phyloP scores from a whole-genome alignment of 2,113 vertebrate species.

The Zapus hudsonius region DNA sequence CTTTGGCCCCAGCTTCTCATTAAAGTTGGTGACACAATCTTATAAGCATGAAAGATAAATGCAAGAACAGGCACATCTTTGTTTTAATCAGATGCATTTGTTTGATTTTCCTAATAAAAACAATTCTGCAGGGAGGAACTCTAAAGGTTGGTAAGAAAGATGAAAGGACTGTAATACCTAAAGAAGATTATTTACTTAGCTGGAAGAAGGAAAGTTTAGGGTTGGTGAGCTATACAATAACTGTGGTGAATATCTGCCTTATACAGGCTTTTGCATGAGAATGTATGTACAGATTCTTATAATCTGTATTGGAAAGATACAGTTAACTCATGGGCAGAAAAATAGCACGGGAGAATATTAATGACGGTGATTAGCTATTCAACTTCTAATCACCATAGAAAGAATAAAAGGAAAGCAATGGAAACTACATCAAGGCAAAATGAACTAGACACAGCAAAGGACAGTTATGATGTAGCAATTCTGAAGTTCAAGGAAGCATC shows the following conservation, averaged over 20 bases:
- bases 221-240: not conserved
- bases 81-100: conserved; percentile 27
- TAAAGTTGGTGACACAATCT: not conserved
- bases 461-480: conserved; percentile 21
- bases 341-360: conserved; percentile 1
- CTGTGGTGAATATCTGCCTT: conserved; percentile 35
- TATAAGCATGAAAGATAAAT: conserved; percentile 16
- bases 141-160: not conserved
- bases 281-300: conserved; percentile 22
- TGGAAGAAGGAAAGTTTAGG: not conserved
- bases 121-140: not conserved
- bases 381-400: conserved; percentile 16
- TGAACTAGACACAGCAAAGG: conserved; percentile 11
- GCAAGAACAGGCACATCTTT: not conserved
- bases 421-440: not conserved
- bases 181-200: not conserved
- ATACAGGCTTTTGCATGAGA: not conserved
- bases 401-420: conserved; percentile 9
- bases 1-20: not conserved
- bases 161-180: not conserved
- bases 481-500: conserved; percentile 47
- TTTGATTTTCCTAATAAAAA: conserved; percentile 14
- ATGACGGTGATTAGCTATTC: conserved; percentile 40
- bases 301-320: conserved; percentile 11
- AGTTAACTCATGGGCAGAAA: conserved; percentile 28